These are phyloP conservation scores for Gobio occitaniae DNA, from an alignment of 2,797 vertebrate species.

Conservation along the genomic window DNA sequence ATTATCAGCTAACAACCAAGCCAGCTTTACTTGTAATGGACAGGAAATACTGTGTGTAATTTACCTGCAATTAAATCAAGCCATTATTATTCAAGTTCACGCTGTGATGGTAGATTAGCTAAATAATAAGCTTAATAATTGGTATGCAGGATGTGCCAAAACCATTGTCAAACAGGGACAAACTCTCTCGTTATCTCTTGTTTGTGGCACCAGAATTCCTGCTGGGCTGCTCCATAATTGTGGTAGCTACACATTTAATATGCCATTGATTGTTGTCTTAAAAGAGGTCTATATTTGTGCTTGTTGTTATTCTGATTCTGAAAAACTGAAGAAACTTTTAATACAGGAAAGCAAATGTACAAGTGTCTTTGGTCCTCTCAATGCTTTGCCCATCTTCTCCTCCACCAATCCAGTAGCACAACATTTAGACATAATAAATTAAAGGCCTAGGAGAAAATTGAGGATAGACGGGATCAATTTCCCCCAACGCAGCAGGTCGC, in stretches of 20 bases:
- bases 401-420: not conserved
- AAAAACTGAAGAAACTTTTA: constrained; percentile 6
- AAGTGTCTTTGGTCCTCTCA: not conserved
- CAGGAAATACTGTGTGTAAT: constrained; percentile 53
- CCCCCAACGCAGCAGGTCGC: constrained; percentile 17
- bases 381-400: not conserved
- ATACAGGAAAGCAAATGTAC: not conserved
- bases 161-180: constrained; percentile 33
- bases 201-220: constrained; percentile 20
- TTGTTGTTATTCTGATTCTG: constrained; percentile 8
- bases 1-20: constrained; percentile 43
- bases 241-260: constrained; percentile 24
- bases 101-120: constrained; percentile 35
- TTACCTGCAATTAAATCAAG: constrained; percentile 55
- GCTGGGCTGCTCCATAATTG: constrained; percentile 24
- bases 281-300: constrained; percentile 28
- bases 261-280: constrained; percentile 35
- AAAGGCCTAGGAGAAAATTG: constrained; percentile 33
- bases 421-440: constrained; percentile 28
- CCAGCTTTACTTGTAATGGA: constrained; percentile 44
- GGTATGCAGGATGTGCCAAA: constrained; percentile 48
- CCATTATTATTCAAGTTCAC: constrained; percentile 55
- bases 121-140: constrained; percentile 54
- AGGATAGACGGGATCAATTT: constrained; percentile 33
- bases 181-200: constrained; percentile 39